Evolutionary conservation across 2,113 vertebrate species (phyloP).

Genomic region (Suncus etruscus): DNA sequence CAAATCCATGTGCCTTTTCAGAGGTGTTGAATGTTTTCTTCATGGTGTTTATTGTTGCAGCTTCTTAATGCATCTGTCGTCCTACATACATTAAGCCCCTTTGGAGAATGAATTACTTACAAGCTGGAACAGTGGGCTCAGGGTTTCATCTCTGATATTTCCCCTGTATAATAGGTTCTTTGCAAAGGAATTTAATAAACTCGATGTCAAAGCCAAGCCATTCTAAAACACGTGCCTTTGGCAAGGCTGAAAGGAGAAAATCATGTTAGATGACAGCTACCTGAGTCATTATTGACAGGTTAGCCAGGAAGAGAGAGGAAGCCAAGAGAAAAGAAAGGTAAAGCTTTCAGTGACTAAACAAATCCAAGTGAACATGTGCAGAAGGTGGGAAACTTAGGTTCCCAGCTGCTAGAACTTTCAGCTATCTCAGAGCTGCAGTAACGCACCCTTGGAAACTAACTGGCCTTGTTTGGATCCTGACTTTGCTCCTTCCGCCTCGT

Average conservation of each 20-base stretch:
- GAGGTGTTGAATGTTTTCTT: neutral
- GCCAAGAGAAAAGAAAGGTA: neutral
- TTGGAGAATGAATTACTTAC: slow-evolving; percentile 41
- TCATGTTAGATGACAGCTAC: neutral
- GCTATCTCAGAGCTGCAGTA: neutral
- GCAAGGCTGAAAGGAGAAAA: neutral
- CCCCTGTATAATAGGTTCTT: slow-evolving; percentile 14
- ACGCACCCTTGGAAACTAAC: neutral
- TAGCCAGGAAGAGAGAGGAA: neutral
- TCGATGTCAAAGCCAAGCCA: neutral
- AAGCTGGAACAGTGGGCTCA: neutral
- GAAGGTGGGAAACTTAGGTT: neutral
- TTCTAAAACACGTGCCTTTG: neutral
- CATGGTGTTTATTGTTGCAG: neutral
- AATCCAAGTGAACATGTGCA: neutral
- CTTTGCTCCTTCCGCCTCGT: neutral
- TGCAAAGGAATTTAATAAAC: slow-evolving; percentile 1
- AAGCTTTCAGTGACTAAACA: neutral
- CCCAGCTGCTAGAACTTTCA: neutral
- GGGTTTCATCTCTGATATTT: slow-evolving; percentile 28
- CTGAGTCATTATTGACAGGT: neutral
- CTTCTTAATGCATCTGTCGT: neutral
- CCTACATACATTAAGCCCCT: slow-evolving; percentile 27
- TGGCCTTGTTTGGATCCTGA: neutral
- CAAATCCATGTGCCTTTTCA: no score